Base-by-base conservation (phyloP, 2,113 vertebrate species). In the Heterotis niloticus region DNA sequence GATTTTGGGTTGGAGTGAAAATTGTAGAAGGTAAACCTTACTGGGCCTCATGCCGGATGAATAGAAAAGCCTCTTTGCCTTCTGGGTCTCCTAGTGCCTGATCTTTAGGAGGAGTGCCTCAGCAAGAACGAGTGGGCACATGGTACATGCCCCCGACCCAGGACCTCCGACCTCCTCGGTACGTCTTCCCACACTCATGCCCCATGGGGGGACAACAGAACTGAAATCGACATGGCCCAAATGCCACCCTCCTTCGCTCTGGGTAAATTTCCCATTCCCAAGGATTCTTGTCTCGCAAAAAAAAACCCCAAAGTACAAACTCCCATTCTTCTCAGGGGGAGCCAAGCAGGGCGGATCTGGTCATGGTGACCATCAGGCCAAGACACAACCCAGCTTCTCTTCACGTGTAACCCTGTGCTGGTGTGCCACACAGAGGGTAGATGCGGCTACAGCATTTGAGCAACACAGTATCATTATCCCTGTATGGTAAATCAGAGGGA, bases 381-480 rank as follows among this genome's bases (percentile, higher is more conserved):
- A 74, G 71, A 57, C 20, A 57, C 24, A 11, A 24, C 26, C 71
- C 71, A 73, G 64, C 64, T 65, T 5, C 23, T 23, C n/a, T 23
- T n/a, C 16, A 44, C 71, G 56, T 56, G 12, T 72, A 51, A 72
- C 34, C 62, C 62, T 18, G 18, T 59, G 9, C 59, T 2, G 10
- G n/a, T 2, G 64, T n/a, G 10, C 17, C 10, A 10, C n/a, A 65
- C n/a, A 23, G 17, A 65, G n/a, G 71, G 20, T 14, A n/a, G 23
- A 23, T 17, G 17, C 24, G 11, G 71, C 23, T n/a, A 57, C n/a
- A 26, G n/a, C 70, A 73, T 71, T 9, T 56, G 56, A 73, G 44
- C 54, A 51, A 73, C 70, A 73, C 56, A 73, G 54, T 73, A n/a
- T 74, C n/a, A 74, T 74, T 74, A 57, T 57, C 56, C 56, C 57